Evolutionary conservation across 2,113 vertebrate species (phyloP).

Genomic region (Myocastor coypus): DNA sequence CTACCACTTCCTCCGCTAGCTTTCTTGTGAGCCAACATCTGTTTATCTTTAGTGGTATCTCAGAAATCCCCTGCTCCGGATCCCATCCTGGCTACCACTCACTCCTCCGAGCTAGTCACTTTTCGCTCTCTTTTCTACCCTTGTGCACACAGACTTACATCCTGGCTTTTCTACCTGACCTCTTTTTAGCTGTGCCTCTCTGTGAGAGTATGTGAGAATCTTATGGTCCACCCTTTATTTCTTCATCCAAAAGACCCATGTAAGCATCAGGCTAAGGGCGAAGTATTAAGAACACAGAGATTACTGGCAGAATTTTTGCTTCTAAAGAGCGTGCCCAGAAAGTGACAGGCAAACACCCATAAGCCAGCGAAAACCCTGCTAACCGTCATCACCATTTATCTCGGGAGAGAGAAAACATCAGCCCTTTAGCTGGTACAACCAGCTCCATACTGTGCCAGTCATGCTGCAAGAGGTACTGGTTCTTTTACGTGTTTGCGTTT

Average conservation of each 20-base stretch:
- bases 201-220: not conserved
- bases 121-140: not conserved
- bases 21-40: not conserved
- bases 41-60: not conserved
- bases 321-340: not conserved
- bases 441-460: not conserved
- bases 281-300: not conserved
- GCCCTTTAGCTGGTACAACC: not conserved
- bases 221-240: not conserved
- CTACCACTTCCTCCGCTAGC: not conserved
- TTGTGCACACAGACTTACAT: not conserved
- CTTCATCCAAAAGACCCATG: not conserved
- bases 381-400: not conserved
- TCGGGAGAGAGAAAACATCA: not conserved
- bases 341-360: not conserved
- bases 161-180: not conserved
- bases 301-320: not conserved
- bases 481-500: not conserved
- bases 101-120: not conserved
- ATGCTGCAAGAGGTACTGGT: not conserved
- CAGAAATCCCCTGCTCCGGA: not conserved
- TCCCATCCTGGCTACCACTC: not conserved
- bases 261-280: not conserved
- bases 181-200: not conserved
- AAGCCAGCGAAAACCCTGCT: fast-evolving